Evolutionary conservation across 2,113 vertebrate species (phyloP), one percentile per base, ranked within the genome.

Genomic region (Lampris megalopsis): DNA sequence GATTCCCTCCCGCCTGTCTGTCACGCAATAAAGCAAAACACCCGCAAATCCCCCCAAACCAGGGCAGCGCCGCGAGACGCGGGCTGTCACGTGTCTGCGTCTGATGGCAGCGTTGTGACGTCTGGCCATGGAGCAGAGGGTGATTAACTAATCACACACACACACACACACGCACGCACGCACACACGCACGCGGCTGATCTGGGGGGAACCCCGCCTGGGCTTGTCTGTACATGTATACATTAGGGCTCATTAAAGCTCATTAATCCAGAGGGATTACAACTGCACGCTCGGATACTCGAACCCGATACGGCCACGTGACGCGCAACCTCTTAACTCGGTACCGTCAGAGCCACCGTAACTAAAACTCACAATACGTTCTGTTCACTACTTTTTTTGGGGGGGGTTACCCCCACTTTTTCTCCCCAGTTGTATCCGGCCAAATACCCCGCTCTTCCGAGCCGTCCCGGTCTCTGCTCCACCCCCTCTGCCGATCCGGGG

Each of bases 61-160:
- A 65, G 83, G 84, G 76, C 86, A 82, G 65, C 11, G 49, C 35
- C 49, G 2, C 42, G 81, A 68, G 75, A 81, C 37, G 74, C 72
- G 78, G 59, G 71, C 78, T 89, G 88, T 85, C 73, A 77, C 76
- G 80, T 81, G 82, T 82, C 49, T 41, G 76, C 36, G 13, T 86
- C 71, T 84, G 83, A 87, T 92, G 80, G 84, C 81, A 71, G 65
- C 81, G 75, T 90, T 90, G 86, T 70, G 88, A 85, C 76, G 82
- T 89, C 70, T 80, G 65, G 11, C 41, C 36, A 36, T 56, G 54
- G 24, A 35, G 59, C 68, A 62, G 73, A 78, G 64, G 66, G 75
- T 79, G 73, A 73, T 81, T 82, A 85, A 73, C 73, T 47, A 79
- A 37, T 64, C 71, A 5, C 84, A 62, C 36, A 40, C 53, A n/a